Base-by-base conservation (phyloP, 2,113 vertebrate species). In the Misgurnus mizolepis region DNA sequence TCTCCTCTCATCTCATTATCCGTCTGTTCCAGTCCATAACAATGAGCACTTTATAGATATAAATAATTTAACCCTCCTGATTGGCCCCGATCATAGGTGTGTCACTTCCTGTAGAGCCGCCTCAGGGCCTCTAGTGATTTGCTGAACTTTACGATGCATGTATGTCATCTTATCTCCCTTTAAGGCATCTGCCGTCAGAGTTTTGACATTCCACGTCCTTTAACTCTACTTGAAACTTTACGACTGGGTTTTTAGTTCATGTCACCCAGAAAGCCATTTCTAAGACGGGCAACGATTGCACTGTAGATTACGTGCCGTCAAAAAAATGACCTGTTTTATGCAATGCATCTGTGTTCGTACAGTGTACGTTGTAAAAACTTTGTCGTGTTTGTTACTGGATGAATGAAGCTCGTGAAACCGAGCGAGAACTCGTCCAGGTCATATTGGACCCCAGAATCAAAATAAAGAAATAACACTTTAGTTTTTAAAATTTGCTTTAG, bases 181-280 rank as follows among this genome's bases (percentile, higher is more conserved):
- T 82, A 82, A 82, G 41, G 27, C 68, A 6, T 67, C 14, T 58
- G 43, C 22, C 22, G 0, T 27, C 17, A 76, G 85, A 89, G 85
- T 88, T 90, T 87, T 86, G 81, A 53, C 50, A 81, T 68, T 71
- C 41, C 80, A 82, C 67, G 11, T 62, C 66, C 69, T 71, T 60
- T 76, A 69, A 47, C 76, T 80, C 39, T 78, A 71, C 71, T 82
- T n/a, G 67, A 85, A 61, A 69, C 61, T 73, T 58, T 47, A 45
- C 66, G 76, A 70, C 82, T 85, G 45, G 72, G 71, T 82, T 67
- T 22, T 34, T 78, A 73, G 82, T 81, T 69, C 74, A 80, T 78
- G 56, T 69, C 71, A 82, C 83, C 79, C 74, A 75, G 85, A 75
- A 92, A 92, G 89, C 91, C 90, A 91, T 91, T 84, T 83, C 47